Conservation (phyloP, 2,888 invertebrate genomes). For the Nymphalis c-album region DNA sequence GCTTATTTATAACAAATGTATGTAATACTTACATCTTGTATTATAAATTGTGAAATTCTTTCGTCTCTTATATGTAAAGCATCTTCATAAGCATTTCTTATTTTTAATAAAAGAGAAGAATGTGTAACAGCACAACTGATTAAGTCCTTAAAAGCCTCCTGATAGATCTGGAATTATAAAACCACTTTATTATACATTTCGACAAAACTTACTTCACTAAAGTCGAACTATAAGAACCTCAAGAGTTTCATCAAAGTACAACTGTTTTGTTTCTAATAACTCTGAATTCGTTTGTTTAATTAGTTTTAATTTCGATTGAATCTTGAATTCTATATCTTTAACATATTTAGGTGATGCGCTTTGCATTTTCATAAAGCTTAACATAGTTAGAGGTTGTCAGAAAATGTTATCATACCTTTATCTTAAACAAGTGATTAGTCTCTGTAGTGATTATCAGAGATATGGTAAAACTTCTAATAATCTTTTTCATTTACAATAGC, state of each 20-base stretch:
- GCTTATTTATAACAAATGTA: no score
- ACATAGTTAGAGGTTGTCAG: not conserved
- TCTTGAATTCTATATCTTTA: conserved; percentile 54
- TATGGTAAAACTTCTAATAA: not conserved
- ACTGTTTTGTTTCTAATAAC: conserved; percentile 58
- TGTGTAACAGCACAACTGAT: conserved; percentile 61
- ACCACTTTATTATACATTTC: not conserved
- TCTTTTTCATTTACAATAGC: not conserved
- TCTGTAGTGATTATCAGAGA: conserved; percentile 60
- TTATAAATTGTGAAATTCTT: conserved; percentile 63
- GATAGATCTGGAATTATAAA: conserved; percentile 57
- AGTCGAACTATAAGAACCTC: conserved; percentile 46
- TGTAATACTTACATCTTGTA: conserved; percentile 65
- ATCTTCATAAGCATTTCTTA: conserved; percentile 69
- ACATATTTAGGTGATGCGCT: conserved; percentile 59
- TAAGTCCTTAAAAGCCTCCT: conserved; percentile 60
- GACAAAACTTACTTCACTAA: not conserved
- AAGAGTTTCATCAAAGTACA: conserved; percentile 59
- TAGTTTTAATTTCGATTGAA: conserved; percentile 51
- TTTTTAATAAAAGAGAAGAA: conserved; percentile 58
- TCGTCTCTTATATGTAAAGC: conserved; percentile 63
- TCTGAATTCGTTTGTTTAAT: conserved; percentile 54
- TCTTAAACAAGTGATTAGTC: conserved; percentile 43
- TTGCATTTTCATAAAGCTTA: conserved; percentile 32
- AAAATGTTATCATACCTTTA: conserved; percentile 11